These are phyloP conservation scores for Dinoponera quadriceps DNA, from an alignment of 1,140 invertebrate species.

Conservation along the genomic window DNA sequence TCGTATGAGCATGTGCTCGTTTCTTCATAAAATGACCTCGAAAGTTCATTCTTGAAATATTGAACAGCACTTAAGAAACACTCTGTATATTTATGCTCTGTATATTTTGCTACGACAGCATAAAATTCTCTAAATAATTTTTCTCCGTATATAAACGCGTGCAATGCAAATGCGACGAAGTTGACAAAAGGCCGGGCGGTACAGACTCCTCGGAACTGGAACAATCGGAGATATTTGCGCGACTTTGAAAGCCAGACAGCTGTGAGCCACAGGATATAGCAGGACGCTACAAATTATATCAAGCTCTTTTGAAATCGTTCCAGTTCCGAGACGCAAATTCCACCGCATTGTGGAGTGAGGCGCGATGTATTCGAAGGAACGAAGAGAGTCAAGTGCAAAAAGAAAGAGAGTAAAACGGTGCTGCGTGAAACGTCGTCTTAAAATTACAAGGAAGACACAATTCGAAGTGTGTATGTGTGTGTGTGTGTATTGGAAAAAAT, in stretches of 20 bases:
- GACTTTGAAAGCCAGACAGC: not conserved
- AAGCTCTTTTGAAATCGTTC: not conserved
- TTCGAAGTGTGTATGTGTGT: constrained; percentile 4
- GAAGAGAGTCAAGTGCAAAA: constrained; percentile 11
- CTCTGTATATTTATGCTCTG: no score
- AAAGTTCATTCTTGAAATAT: no score
- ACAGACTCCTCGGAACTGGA: constrained; percentile 2
- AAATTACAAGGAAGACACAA: constrained; percentile 29
- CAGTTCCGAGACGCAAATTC: not conserved
- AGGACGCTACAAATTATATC: not conserved
- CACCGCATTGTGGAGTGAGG: not conserved
- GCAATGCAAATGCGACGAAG: not conserved
- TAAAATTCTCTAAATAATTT: no score
- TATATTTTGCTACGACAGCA: not conserved
- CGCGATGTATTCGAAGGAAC: constrained; percentile 1
- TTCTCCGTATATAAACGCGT: no score
- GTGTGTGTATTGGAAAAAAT: constrained; percentile 38
- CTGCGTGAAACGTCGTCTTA: constrained; percentile 30
- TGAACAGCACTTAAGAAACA: no score
- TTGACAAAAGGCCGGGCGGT: not conserved
- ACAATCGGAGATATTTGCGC: not conserved
- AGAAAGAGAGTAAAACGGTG: constrained; percentile 6
- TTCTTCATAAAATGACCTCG: no score
- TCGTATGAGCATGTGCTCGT: no score
- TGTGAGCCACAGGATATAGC: not conserved